A percentile compares a stretch with the other conserved stretches of the same genome.
Conservation (phyloP, 2,888 invertebrate genomes). For the Lycophotia porphyrea region DNA sequence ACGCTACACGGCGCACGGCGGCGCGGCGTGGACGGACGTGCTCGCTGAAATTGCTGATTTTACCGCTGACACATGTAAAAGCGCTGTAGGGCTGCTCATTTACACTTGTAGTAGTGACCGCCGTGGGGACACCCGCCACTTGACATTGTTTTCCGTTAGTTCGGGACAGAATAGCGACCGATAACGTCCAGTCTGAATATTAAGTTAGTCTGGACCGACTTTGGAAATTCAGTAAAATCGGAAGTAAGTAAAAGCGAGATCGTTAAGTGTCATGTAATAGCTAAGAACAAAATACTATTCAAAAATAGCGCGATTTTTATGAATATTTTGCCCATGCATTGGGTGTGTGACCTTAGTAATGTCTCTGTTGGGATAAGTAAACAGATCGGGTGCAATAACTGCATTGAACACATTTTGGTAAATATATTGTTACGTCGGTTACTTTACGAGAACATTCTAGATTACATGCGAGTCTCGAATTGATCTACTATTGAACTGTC, state of each 20-base stretch:
- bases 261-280: neutral
- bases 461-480: too few species aligned
- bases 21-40: slow-evolving; percentile 12
- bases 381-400: neutral
- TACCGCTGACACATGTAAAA: neutral
- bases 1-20: neutral
- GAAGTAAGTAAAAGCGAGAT: neutral
- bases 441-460: too few species aligned
- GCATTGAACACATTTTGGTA: neutral
- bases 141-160: neutral
- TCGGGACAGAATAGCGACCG: neutral
- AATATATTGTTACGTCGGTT: too few species aligned
- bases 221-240: neutral
- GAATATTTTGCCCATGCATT: neutral
- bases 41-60: slow-evolving; percentile 13
- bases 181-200: slow-evolving; percentile 6
- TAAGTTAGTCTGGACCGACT: slow-evolving; percentile 14
- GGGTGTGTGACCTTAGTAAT: neutral
- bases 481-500: too few species aligned
- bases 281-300: neutral
- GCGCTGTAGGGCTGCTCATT: slow-evolving; percentile 4
- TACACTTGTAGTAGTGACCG: neutral
- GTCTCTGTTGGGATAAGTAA: neutral
- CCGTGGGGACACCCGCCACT: neutral
- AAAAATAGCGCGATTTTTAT: neutral